Percentiles rank a stretch among this genome's conserved stretches.
phyloP scores from a whole-genome alignment of 2,797 vertebrate species.

The Eospalax fontanierii region DNA sequence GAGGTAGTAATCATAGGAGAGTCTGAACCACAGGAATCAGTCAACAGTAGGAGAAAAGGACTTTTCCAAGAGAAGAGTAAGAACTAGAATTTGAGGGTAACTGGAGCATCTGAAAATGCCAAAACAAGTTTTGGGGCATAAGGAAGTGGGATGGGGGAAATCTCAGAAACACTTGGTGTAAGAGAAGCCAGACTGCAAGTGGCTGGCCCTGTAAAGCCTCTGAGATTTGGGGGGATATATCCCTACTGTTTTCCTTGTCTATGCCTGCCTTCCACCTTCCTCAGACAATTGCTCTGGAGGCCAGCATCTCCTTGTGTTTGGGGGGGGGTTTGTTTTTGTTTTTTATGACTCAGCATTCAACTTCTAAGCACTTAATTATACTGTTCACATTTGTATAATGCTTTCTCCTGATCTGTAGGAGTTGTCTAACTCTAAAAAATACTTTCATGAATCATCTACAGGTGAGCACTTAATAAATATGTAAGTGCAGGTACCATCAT shows the following conservation, averaged over 20 bases:
- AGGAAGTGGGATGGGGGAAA: neutral
- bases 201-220: neutral
- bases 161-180: neutral
- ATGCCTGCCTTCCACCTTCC: neutral
- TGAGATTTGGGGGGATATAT: neutral
- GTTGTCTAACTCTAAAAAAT: slow-evolving; percentile 21
- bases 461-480: slow-evolving; percentile 11
- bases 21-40: neutral
- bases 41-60: neutral
- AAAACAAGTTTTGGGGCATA: neutral
- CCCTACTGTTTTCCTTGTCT: neutral
- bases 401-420: slow-evolving; percentile 25
- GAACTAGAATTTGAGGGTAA: neutral
- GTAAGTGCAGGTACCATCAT: neutral
- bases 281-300: neutral
- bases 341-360: neutral
- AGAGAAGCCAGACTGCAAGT: neutral
- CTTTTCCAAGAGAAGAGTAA: neutral
- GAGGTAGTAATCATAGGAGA: neutral
- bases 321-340: neutral
- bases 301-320: neutral
- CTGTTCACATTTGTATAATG: neutral
- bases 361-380: neutral
- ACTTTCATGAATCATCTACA: slow-evolving; percentile 1
- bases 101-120: slow-evolving; percentile 38